Evolutionary conservation across 2,113 vertebrate species (phyloP).

Genomic region (Typhlomys cinereus): DNA sequence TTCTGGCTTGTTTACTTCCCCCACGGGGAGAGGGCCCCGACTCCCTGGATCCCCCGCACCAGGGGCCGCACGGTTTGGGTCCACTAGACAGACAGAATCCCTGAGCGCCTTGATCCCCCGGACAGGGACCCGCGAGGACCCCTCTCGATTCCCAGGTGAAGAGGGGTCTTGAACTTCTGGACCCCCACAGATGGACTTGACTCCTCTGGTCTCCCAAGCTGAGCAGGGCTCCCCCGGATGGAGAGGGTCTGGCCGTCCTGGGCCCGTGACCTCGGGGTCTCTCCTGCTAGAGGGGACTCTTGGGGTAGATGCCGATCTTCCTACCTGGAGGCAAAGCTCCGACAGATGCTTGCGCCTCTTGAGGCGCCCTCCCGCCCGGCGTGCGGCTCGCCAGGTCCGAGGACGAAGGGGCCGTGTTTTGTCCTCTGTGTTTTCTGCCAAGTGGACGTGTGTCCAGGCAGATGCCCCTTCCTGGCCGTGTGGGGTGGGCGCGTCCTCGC

Average conservation of each 20-base stretch:
- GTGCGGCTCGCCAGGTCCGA: background rate
- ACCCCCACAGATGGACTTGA: background rate
- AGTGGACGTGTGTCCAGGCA: background rate
- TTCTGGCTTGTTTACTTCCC: too few relatives aligned
- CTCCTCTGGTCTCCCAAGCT: too few relatives aligned
- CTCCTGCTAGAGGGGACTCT: background rate
- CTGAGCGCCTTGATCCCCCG: too few relatives aligned
- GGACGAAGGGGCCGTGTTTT: background rate
- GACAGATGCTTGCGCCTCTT: background rate
- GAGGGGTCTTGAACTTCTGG: background rate
- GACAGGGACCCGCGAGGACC: too few relatives aligned
- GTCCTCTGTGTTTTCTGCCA: background rate
- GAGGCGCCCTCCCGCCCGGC: rapidly evolving
- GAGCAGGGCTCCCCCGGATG: background rate
- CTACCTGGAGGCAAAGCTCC: background rate
- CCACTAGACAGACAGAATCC: background rate
- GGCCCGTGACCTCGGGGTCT: too few relatives aligned
- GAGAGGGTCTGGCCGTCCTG: background rate
- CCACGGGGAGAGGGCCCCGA: background rate
- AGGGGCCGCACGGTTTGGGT: background rate
- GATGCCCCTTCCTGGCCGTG: background rate
- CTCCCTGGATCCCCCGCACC: background rate
- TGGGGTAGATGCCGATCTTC: background rate
- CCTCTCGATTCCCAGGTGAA: background rate
- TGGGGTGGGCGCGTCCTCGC: background rate